Evolutionary conservation across 2,113 vertebrate genomes (phyloP), one percentile per base, ranked within the genome.

Genomic region (Lycaon pictus): DNA sequence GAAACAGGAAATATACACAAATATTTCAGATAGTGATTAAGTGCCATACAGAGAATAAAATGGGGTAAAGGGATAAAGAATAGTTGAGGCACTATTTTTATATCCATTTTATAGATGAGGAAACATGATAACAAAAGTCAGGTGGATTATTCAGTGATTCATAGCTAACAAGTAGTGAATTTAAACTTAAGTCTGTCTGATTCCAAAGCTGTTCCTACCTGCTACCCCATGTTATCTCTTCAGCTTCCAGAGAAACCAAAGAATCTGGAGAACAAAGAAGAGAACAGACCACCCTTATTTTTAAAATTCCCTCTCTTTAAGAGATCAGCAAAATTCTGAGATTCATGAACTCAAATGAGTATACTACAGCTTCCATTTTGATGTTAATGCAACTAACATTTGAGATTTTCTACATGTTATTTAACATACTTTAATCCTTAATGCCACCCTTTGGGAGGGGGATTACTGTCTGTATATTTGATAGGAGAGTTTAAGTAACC

Each of bases 191-290:
- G 62, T 37, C 16, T 35, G 29, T 60, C 60, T 60, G 35, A 87
- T 10, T 67, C 32, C 72, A 69, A n/a, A 65, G 12, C 7, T 71
- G 72, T 11, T 51, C 60, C 13, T 22, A 56, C 85, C n/a, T 11
- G 37, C 22, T 27, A 55, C 5, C 37, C 23, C 76, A n/a, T 32
- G 58, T n/a, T 51, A 20, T 51, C 43, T 37, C 8, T 48, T 55
- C 13, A 63, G 48, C 43, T 76, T 62, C 67, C 25, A 65, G 65
- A 88, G 93, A 84, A 96, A 94, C 20, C 53, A 83, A 88, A 96
- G 63, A 32, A 58, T n/a, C 16, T 87, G 7, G 20, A 93, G 63
- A 48, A 77, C 1, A 74, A 63, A 83, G 12, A 56, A 81, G 29
- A 3, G n/a, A 19, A 96, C 69, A 72, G 20, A 29, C 29, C 10